Evolutionary conservation across 2,888 invertebrate species (phyloP), one percentile per base, ranked within the genome.

Genomic region (Abscondita cerata): DNA sequence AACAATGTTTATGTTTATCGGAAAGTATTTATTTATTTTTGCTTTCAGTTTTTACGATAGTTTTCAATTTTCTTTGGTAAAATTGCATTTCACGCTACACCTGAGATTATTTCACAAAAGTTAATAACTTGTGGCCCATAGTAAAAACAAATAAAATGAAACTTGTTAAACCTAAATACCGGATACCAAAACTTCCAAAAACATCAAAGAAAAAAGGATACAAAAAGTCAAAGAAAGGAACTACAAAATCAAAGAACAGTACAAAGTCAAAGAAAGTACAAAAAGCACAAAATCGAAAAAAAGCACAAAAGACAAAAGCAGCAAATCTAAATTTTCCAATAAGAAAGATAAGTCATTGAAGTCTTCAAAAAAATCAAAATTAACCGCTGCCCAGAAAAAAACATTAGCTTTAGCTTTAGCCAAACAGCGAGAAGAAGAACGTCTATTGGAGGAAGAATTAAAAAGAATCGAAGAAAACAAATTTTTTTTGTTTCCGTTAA

Each of bases 51-150:
- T 81, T 64, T 74, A 77, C 65, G 75, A 78, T 52, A 75, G 70
- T 50, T 81, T 81, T 62, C 78, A 78, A 60, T 81, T 76, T 64
- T 69, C 72, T 11, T 63, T 81, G 6, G 70, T 78, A 8, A 74
- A 64, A 62, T 74, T 13, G 73, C 78, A 0, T 72, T 76, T 19
- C 73, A 73, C 62, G 72, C 70, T 46, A 70, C 73, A 1, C 78
- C 78, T 11, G 70, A 68, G 58, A 62, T 76, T 12, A 73, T 78
- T 16, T 73, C 76, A 1, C 78, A 81, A 68, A 72, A 47, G 36
- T 80, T 5, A 80, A 79, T 60, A 47, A 64, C 0, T 68, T 73
- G 19, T 81, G 80, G 80, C 67, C 58, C 9, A 67, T 76, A 15
- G 80, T 80, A 0, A 81, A 81, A 68, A 60, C 67, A 6, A 68